These are phyloP conservation scores for Nasonovia ribisnigri DNA, from an alignment of 2,888 invertebrate species.

Conservation along the genomic window DNA sequence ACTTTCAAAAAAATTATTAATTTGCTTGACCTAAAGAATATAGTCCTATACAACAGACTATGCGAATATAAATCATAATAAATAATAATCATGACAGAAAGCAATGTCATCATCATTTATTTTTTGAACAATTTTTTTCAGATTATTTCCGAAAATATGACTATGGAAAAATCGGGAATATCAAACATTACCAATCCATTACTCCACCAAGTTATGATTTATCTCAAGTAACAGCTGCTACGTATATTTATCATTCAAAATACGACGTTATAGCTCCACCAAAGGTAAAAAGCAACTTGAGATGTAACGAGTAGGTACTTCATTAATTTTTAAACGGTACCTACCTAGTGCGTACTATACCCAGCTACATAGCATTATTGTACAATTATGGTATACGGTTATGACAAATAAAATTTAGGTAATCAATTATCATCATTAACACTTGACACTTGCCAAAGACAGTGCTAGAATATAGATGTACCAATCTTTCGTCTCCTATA, in stretches of 20 bases:
- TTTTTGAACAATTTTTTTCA: conserved; percentile 8
- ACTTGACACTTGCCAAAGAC: neutral
- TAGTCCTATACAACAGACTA: neutral
- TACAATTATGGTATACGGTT: neutral
- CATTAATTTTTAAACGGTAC: neutral
- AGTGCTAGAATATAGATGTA: neutral
- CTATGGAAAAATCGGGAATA: conserved; percentile 65
- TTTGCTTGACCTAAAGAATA: neutral
- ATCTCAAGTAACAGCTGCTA: conserved; percentile 61
- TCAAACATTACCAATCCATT: conserved; percentile 64
- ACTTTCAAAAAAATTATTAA: neutral
- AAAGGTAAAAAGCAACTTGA: conserved; percentile 51
- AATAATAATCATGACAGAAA: neutral
- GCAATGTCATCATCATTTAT: neutral
- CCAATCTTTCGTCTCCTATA: neutral
- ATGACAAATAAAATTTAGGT: neutral
- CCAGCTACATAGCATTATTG: neutral
- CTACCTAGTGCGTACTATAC: too few species aligned
- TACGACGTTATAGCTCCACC: conserved; percentile 64
- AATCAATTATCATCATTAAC: neutral
- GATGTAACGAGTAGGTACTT: neutral
- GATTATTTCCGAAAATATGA: conserved; percentile 66
- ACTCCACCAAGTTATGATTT: conserved; percentile 66
- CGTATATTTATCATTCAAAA: conserved; percentile 63
- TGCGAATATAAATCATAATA: neutral